Evolutionary conservation across 2,888 invertebrate species (phyloP).

Genomic region (Caenorhabditis sp.): DNA sequence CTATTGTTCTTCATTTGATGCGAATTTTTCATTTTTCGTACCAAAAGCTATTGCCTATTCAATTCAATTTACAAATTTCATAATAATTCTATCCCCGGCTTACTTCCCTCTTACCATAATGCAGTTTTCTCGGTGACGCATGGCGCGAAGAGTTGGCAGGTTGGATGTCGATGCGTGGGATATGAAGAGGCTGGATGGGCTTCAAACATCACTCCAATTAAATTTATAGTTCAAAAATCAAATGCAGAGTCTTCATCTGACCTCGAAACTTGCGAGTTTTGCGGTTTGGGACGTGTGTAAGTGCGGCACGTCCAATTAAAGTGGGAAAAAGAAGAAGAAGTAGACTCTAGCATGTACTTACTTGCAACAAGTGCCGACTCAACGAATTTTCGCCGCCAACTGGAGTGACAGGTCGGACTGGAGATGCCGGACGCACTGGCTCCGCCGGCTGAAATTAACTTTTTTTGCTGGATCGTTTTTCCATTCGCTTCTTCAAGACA

Average conservation of each 20-base stretch:
- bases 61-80: conserved; percentile 1
- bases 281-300: not conserved
- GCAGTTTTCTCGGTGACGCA: conserved; percentile 47
- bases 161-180: conserved; percentile 71
- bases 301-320: conserved; percentile 8
- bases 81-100: no score
- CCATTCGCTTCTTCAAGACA: not conserved
- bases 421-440: conserved; percentile 74
- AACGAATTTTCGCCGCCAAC: conserved; percentile 51
- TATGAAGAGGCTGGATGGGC: conserved; percentile 70
- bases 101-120: conserved; percentile 55
- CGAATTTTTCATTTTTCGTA: not conserved
- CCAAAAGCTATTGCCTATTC: conserved; percentile 15
- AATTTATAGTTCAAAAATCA: not conserved
- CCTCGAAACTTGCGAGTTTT: not conserved
- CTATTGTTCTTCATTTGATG: conserved; percentile 3
- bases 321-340: not conserved
- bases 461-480: not conserved
- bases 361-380: conserved; percentile 49
- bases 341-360: conserved; percentile 9
- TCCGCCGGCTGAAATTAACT: conserved; percentile 71
- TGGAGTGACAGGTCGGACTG: conserved; percentile 71
- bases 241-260: no score
- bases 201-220: conserved; percentile 40
- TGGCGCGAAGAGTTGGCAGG: conserved; percentile 56